Evolutionary conservation across 2,888 invertebrate genomes (phyloP), one percentile per base, ranked within the genome.

Genomic region (Xanthorhoe designata): DNA sequence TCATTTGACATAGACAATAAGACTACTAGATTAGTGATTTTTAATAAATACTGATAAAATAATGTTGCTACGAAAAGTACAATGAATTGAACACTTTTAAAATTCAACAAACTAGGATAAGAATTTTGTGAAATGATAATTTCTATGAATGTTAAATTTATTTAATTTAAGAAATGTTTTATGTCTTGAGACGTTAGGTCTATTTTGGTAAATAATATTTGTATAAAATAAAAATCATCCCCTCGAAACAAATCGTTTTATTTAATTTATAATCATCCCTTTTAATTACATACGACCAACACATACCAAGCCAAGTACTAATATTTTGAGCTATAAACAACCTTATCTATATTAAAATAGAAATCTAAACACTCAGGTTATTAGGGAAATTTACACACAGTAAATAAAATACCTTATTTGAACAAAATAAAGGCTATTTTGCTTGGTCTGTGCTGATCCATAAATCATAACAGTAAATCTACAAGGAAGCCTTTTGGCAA

Each of bases 201-300:
- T 66, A 67, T 67, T 64, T 67, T 62, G 64, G 57, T 67, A 62
- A 56, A 49, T 55, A 58, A 52, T 68, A 61, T 61, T 65, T 61
- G 49, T 64, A 61, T 51, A 32, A 61, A 64, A 71, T 67, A 72
- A 71, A 24, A 67, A 52, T 47, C 59, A 66, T 57, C 60, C 72
- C 72, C 76, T 81, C 70, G 75, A 82, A 86, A 85, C 84, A 82
- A n/a, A 81, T 74, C 75, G 64, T 75, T 85, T 84, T 82, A 84
- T 85, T 87, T 80, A 78, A 76, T 79, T 32, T 50, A 17, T 42
- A 38, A 47, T 47, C 75, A 81, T 78, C 72, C 75, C 72, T 79
- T 32, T 76, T 79, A 80, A 78, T 82, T 81, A 83, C 79, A 86
- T 80, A 78, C 79, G 47, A 17, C 7, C 17, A 47, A 47, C 47